Base-by-base conservation (phyloP, 2,888 invertebrate species). In the Syrphus vitripennis region DNA sequence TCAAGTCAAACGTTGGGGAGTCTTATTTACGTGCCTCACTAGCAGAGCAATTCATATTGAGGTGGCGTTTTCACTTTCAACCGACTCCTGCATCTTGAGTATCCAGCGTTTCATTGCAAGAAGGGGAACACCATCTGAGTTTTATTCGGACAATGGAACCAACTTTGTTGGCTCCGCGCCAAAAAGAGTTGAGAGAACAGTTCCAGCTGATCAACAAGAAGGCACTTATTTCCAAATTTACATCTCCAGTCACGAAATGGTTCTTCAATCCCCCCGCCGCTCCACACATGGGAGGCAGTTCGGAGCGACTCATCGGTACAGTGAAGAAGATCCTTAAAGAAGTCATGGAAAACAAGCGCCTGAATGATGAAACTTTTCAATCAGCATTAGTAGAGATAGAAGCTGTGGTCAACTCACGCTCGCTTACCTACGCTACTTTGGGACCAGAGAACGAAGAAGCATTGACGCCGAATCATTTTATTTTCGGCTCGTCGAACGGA, bases 1-100 rank as follows among this genome's bases (percentile, higher is more conserved):
- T 40, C 40, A 40, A n/a, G 40, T 40, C 4, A 40, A 40, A 14
- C 40, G 40, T n/a, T 40, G 40, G n/a, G 40, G 40, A 0, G 40
- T 42, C n/a, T 16, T 42, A 16, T 42, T 16, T 3, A 42, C 42
- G 0, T 24, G 40, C 12, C 42, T 45, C 26, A 26, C 42, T 2
- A 42, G 42, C 10, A 16, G 19, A 59, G 77, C 59, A 82, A 4
- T 82, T 61, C 12, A 53, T 70, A 6, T 16, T 12, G 59, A 50
- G 26, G 26, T 61, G 7, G 42, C 7, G 9, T 45, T 45, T 19
- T 45, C 42, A 4, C 9, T 45, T 9, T 9, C 42, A 16, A 45
- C 42, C 3, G 9, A 3, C 19, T 45, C 42, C 1, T 45, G 19
- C 3, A 45, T 45, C 9, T 19, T 45, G 16, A 19, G 42, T 19